Evolutionary conservation across 2,888 invertebrate genomes (phyloP).

Genomic region (Willowsia nigromaculata): DNA sequence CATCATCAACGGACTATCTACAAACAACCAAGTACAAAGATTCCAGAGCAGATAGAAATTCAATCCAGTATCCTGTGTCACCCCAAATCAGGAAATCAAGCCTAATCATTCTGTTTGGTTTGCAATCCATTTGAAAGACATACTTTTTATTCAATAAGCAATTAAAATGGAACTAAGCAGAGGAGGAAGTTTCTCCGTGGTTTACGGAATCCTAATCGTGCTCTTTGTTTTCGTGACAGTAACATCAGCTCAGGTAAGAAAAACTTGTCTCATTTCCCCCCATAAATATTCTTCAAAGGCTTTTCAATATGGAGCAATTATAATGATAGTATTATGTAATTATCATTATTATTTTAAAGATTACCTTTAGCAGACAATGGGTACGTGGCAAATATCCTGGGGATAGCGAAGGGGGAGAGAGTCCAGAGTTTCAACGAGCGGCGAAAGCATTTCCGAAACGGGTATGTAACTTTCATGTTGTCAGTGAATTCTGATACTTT

Average conservation of each 20-base stretch:
- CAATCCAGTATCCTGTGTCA: no score
- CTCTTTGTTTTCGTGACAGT: constrained; percentile 46
- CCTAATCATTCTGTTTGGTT: no score
- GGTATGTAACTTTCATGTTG: background rate
- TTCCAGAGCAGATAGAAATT: background rate
- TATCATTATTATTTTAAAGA: constrained; percentile 38
- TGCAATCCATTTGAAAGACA: background rate
- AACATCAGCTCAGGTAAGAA: constrained; percentile 65
- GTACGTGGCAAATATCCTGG: constrained; percentile 75
- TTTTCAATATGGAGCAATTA: background rate
- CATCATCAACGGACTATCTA: no score
- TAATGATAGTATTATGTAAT: background rate
- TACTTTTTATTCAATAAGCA: background rate
- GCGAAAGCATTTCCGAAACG: constrained; percentile 60
- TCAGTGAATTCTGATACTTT: background rate
- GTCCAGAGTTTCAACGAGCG: constrained; percentile 69
- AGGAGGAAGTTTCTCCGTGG: background rate
- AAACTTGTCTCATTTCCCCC: constrained; percentile 28
- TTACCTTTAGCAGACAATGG: constrained; percentile 73
- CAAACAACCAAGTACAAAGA: background rate
- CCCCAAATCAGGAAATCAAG: no score
- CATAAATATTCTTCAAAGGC: background rate
- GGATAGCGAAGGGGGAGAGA: constrained; percentile 62
- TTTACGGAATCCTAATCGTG: constrained; percentile 35
- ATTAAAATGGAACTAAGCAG: constrained; percentile 41